Evolutionary conservation across 1,140 invertebrate species (phyloP).

Genomic region (Coptotermes formosanus): DNA sequence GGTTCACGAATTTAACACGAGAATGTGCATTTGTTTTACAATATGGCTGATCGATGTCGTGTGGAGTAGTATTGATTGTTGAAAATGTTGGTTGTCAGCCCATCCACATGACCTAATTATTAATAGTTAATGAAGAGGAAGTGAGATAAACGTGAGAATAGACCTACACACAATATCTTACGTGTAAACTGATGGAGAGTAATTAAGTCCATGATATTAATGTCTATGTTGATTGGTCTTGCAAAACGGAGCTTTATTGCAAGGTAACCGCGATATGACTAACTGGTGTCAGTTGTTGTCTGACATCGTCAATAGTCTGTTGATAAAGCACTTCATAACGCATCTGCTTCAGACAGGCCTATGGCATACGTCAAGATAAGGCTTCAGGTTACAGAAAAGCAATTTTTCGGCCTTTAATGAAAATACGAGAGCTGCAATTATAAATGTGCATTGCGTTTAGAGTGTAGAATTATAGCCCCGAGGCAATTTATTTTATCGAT

Average conservation of each 20-base stretch:
- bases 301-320: not conserved
- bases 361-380: no score
- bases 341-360: not conserved
- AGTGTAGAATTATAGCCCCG: no score
- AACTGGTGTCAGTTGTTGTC: no score
- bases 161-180: not conserved
- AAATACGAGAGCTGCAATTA: no score
- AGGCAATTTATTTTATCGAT: no score
- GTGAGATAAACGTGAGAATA: not conserved
- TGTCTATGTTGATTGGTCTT: not conserved
- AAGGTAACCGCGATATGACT: no score
- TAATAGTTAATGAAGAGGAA: not conserved
- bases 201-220: not conserved
- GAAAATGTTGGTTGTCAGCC: not conserved
- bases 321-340: not conserved
- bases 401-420: no score
- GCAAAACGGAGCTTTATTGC: not conserved
- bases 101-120: slow-evolving; percentile 4
- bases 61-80: slow-evolving; percentile 4
- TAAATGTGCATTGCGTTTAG: no score
- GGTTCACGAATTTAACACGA: no score
- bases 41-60: not conserved
- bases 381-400: no score
- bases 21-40: not conserved
- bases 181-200: not conserved